Conservation (phyloP, 2,113 vertebrate genomes). For the Prinia subflava region DNA sequence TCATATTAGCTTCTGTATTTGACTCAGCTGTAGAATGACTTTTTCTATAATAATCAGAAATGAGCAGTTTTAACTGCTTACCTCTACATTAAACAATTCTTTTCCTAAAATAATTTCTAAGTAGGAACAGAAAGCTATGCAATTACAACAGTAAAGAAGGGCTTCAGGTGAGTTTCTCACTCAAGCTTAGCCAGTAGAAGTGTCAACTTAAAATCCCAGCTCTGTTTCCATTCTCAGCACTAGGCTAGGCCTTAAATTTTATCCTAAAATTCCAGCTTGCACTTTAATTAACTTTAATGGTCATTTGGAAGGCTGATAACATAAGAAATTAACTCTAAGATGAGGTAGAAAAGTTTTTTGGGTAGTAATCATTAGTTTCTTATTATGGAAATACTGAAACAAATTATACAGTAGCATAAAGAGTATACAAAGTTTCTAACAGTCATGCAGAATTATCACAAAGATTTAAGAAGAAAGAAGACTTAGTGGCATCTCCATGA, state of each 20-base stretch:
- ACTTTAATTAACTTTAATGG: neutral
- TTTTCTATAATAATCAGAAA: neutral
- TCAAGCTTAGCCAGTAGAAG: neutral
- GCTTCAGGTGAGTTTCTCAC: neutral
- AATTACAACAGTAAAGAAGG: neutral
- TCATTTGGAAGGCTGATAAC: neutral
- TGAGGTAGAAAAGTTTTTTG: neutral
- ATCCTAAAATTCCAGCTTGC: neutral
- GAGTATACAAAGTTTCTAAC: neutral
- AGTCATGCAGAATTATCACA: rapidly evolving
- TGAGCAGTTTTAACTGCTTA: neutral
- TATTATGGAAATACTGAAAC: neutral
- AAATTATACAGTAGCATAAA: neutral
- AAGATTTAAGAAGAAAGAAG: neutral
- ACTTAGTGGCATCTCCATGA: neutral
- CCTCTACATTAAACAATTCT: neutral
- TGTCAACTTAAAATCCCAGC: neutral
- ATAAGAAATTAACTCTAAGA: neutral
- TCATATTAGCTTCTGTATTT: neutral
- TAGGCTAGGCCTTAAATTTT: neutral
- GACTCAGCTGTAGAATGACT: neutral
- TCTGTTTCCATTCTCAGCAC: neutral
- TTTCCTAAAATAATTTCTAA: neutral
- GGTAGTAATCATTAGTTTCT: neutral
- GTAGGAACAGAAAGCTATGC: neutral